Conservation (phyloP, 2,113 vertebrate genomes). For the Furnarius figulus region DNA sequence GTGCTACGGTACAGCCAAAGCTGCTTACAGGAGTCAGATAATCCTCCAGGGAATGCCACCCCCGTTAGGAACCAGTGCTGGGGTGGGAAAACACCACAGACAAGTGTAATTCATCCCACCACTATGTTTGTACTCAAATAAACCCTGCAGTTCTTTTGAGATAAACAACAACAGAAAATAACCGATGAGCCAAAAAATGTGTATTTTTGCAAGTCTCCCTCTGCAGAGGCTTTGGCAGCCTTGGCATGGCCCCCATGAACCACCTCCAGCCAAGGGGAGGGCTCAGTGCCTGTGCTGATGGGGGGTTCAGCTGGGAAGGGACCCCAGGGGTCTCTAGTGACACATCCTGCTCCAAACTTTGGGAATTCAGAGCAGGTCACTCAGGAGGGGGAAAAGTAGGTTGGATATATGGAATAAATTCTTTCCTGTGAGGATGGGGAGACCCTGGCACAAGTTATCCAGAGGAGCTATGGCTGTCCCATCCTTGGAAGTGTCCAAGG, state of each 20-base stretch:
- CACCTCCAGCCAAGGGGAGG: accelerated
- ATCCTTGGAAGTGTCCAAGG: neutral
- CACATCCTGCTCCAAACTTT: neutral
- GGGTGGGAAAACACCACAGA: neutral
- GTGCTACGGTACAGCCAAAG: neutral
- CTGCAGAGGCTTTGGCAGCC: neutral
- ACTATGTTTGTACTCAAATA: neutral
- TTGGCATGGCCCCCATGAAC: accelerated
- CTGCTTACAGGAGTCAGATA: neutral
- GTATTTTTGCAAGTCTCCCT: neutral
- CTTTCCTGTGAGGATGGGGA: neutral
- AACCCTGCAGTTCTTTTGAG: neutral
- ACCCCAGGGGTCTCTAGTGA: neutral
- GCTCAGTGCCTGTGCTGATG: accelerated
- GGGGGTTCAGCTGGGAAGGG: neutral
- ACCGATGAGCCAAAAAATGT: neutral
- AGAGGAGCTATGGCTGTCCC: neutral
- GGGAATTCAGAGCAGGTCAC: neutral
- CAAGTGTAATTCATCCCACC: slow-evolving; percentile 13
- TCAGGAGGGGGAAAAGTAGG: neutral
- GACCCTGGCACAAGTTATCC: neutral
- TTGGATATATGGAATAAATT: neutral
- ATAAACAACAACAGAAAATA: neutral
- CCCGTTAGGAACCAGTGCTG: neutral
- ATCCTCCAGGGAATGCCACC: neutral